phyloP scores from a whole-genome alignment of 2,797 vertebrate genomes.

The Eulemur rubriventer region DNA sequence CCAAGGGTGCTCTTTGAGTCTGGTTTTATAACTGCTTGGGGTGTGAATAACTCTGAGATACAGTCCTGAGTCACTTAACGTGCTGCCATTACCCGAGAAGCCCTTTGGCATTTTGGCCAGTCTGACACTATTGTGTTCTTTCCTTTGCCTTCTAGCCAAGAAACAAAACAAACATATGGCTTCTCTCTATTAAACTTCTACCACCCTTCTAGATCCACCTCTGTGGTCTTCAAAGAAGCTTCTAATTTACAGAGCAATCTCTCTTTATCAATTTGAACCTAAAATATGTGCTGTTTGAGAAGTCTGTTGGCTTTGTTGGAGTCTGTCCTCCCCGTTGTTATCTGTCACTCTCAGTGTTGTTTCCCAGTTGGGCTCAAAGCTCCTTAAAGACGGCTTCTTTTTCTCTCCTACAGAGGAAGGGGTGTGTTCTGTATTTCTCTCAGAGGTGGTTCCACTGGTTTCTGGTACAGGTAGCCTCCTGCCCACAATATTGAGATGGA shows the following conservation, averaged over 20 bases:
- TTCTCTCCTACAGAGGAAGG: background rate
- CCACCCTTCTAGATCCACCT: background rate
- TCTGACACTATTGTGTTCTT: fast-evolving
- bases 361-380: background rate
- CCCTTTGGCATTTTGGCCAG: background rate
- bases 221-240: background rate
- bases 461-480: background rate
- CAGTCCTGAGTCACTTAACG: background rate
- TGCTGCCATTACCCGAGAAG: background rate
- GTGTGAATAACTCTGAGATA: background rate
- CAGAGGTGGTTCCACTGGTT: background rate
- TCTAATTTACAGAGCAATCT: background rate
- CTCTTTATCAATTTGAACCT: background rate
- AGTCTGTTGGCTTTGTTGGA: background rate
- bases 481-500: background rate
- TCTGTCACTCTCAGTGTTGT: background rate
- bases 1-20: background rate
- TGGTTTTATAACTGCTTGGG: background rate
- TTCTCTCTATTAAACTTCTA: background rate
- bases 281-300: background rate
- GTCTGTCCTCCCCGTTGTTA: fast-evolving
- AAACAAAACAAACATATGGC: background rate
- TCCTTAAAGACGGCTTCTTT: background rate
- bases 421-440: background rate
- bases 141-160: background rate